These are phyloP conservation scores for Microtus ochrogaster DNA, from an alignment of 2,113 vertebrate species.

Conservation along the genomic window DNA sequence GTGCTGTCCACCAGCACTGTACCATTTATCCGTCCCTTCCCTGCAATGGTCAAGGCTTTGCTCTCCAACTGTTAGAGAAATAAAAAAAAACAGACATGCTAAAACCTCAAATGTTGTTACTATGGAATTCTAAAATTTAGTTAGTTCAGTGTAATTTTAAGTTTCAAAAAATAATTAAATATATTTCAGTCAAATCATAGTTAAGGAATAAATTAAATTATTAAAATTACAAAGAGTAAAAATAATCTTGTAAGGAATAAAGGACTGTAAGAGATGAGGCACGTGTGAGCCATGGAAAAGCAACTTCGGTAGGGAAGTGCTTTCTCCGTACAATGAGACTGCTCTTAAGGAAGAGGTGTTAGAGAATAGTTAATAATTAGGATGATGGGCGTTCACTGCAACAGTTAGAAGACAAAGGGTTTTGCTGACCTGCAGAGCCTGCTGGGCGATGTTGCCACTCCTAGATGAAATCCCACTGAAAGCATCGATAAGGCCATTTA, in stretches of 20 bases:
- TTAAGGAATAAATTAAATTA: neutral
- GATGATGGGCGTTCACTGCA: neutral
- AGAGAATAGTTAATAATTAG: neutral
- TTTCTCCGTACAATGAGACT: neutral
- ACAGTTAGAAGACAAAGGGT: neutral
- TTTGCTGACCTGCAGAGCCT: slow-evolving; percentile 84
- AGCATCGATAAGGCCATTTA: slow-evolving; percentile 79
- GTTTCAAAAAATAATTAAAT: neutral
- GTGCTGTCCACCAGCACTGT: slow-evolving; percentile 84
- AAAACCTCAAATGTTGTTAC: slow-evolving; percentile 24
- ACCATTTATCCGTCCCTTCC: slow-evolving; percentile 75
- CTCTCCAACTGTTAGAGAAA: slow-evolving; percentile 84
- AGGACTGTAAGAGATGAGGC: neutral
- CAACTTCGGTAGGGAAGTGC: slow-evolving; percentile 17
- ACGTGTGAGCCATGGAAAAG: neutral
- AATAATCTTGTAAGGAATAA: neutral
- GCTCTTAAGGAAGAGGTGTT: neutral
- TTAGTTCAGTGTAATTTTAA: neutral
- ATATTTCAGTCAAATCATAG: neutral
- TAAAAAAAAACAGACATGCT: neutral
- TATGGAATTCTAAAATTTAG: slow-evolving; percentile 29
- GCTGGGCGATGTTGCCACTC: slow-evolving; percentile 78
- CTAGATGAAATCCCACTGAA: slow-evolving; percentile 83
- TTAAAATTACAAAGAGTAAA: neutral
- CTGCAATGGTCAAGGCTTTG: slow-evolving; percentile 36